Base-by-base conservation (phyloP, 2,797 vertebrate species). In the Odontamblyopus rebecca region DNA sequence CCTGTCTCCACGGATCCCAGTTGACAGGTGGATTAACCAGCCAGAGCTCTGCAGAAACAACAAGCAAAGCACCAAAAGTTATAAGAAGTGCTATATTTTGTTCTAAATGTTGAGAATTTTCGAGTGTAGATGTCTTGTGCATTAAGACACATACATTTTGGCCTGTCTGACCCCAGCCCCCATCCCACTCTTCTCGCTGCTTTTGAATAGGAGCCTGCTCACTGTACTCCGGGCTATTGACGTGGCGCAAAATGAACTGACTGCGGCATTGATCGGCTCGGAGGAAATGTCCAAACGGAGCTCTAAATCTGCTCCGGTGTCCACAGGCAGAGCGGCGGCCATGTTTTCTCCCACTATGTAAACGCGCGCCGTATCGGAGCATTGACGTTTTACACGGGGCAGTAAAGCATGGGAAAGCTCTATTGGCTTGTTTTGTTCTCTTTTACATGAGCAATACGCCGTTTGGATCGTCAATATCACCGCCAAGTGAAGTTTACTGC, bases 201-300 rank as follows among this genome's bases (percentile, higher is more conserved):
- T 26, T 82, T 74, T 68, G 81, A 90, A 93, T 93, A 87, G 92
- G 92, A 93, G 80, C 81, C 69, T 75, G 78, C 32, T 68, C 81
- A 88, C 86, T 88, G 86, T 79, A 82, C 89, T 18, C 73, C 53
- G 84, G 9, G 54, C 54, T 92, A 94, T 94, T 89, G 93, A 93
- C 89, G 90, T 85, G 71, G 76, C 85, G 90, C 90, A 91, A 92
- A 93, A 92, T 91, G 83, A 92, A 89, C 87, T 73, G 82, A 86
- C 87, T 90, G 81, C 77, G 75, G 81, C 87, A 93, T 94, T 82
- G 93, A 93, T 94, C 89, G 54, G 48, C 86, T 70, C 76, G 77
- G 80, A 79, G 86, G 90, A 90, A 91, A 91, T 85, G 90, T 90
- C 92, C 91, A 93, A 93, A 93, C 91, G 89, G 90, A 92, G 91